These are phyloP conservation scores for Chloropsis hardwickii DNA, from an alignment of 2,113 vertebrate genomes.

Conservation along the genomic window DNA sequence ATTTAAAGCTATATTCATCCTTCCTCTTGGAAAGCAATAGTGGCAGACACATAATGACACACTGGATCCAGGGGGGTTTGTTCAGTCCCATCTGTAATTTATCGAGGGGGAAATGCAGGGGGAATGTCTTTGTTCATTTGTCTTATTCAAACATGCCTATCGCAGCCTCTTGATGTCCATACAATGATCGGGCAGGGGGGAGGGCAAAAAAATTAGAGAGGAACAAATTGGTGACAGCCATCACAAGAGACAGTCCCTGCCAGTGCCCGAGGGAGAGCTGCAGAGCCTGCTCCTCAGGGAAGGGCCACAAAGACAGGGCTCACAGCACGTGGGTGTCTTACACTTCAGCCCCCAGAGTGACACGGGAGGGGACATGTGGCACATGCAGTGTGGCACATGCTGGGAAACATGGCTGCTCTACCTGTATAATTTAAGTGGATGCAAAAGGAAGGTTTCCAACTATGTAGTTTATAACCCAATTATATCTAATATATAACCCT, in stretches of 20 bases:
- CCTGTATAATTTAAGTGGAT: fast-evolving
- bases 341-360: background rate
- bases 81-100: slow-evolving; percentile 37
- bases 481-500: too few species aligned
- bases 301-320: background rate
- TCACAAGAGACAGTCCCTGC: background rate
- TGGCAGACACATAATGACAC: slow-evolving; percentile 2
- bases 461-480: background rate
- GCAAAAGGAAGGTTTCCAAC: background rate
- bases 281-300: background rate
- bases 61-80: background rate
- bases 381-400: fast-evolving
- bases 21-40: slow-evolving; percentile 34
- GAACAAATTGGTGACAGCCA: slow-evolving; percentile 41
- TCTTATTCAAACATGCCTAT: slow-evolving; percentile 30
- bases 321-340: fast-evolving
- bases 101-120: slow-evolving; percentile 25
- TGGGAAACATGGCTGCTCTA: background rate
- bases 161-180: background rate
- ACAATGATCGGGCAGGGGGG: background rate
- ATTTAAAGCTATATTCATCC: slow-evolving; percentile 40
- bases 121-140: slow-evolving; percentile 57
- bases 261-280: background rate
- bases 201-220: background rate
- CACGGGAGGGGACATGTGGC: fast-evolving